Percentiles rank a stretch among this genome's conserved stretches.
Conservation (phyloP, 2,888 invertebrate species). For the Thera obeliscata region DNA sequence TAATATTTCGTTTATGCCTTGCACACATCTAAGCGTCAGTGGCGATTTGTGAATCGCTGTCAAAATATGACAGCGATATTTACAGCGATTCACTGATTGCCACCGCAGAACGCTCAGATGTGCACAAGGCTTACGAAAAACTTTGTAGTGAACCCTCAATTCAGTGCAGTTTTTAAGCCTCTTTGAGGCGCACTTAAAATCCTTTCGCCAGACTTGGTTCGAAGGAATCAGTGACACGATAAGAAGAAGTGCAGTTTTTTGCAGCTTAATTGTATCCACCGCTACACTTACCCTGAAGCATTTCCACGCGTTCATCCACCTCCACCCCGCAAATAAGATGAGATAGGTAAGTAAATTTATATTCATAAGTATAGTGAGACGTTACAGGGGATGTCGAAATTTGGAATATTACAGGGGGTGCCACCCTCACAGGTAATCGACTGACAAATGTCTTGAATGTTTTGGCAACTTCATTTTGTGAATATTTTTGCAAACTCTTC, state of each 20-base stretch:
- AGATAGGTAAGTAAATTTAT: conserved; percentile 69
- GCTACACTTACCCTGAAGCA: conserved; percentile 27
- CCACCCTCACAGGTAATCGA: conserved; percentile 78
- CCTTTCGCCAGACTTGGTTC: no score
- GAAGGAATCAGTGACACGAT: no score
- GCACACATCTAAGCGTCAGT: no score
- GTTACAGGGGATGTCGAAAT: conserved; percentile 66
- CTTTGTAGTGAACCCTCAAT: background rate
- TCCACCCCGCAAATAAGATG: conserved; percentile 56
- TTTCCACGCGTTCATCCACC: conserved; percentile 40
- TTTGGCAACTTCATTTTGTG: conserved; percentile 80
- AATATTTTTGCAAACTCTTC: conserved; percentile 49
- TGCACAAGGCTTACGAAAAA: background rate
- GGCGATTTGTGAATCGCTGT: no score
- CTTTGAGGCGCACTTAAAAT: no score
- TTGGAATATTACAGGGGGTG: conserved; percentile 72
- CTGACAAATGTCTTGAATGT: conserved; percentile 83
- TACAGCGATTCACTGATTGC: no score
- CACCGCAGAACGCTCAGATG: no score
- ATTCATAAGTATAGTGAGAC: conserved; percentile 74
- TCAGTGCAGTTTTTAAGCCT: no score
- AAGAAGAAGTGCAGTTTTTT: no score
- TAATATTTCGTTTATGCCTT: no score
- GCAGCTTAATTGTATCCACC: conserved; percentile 1
- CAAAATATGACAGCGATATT: no score